Percentiles rank a stretch among this genome's conserved stretches.
Evolutionary conservation across 2,113 vertebrate species (phyloP).

Genomic region (Silurus glanis): DNA sequence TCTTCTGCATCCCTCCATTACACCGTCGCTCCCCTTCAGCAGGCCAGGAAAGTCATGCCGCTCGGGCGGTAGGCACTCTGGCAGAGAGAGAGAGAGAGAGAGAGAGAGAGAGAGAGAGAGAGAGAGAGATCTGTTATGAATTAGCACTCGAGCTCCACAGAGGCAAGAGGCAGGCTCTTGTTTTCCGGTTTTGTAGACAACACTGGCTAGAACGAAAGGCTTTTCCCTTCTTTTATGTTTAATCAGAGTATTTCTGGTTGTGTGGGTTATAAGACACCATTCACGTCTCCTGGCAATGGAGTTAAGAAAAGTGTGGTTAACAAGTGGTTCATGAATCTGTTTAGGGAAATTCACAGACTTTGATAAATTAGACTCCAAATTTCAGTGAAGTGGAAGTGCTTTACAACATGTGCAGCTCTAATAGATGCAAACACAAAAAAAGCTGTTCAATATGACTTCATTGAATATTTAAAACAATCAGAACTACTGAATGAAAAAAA

Average conservation of each 20-base stretch:
- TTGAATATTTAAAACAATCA: no score
- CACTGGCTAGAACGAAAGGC: constrained; percentile 54
- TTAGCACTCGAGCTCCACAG: constrained; percentile 57
- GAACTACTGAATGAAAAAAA: not conserved
- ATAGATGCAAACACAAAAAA: not conserved
- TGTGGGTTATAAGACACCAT: constrained; percentile 52
- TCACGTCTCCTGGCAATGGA: constrained; percentile 43
- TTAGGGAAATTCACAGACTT: constrained; percentile 45
- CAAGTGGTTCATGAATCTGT: constrained; percentile 58
- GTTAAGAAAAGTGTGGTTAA: constrained; percentile 53
- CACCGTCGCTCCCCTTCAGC: constrained; percentile 72
- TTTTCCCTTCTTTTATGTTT: constrained; percentile 52
- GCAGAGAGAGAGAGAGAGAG: constrained; percentile 20
- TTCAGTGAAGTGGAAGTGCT: constrained; percentile 31
- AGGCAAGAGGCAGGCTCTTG: constrained; percentile 54
- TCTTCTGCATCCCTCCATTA: constrained; percentile 62
- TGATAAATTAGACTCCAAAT: constrained; percentile 38
- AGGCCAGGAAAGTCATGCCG: constrained; percentile 90
- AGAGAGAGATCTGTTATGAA: constrained; percentile 54
- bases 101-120: constrained; percentile 5
- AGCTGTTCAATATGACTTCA: not conserved
- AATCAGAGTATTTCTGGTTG: constrained; percentile 56
- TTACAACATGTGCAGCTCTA: constrained; percentile 13
- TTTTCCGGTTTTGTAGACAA: constrained; percentile 61
- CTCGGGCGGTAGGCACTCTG: constrained; percentile 81